Percentiles rank a stretch among this genome's conserved stretches.
Conservation (phyloP, 2,888 invertebrate species). For the Drosophila acutilabella region DNA sequence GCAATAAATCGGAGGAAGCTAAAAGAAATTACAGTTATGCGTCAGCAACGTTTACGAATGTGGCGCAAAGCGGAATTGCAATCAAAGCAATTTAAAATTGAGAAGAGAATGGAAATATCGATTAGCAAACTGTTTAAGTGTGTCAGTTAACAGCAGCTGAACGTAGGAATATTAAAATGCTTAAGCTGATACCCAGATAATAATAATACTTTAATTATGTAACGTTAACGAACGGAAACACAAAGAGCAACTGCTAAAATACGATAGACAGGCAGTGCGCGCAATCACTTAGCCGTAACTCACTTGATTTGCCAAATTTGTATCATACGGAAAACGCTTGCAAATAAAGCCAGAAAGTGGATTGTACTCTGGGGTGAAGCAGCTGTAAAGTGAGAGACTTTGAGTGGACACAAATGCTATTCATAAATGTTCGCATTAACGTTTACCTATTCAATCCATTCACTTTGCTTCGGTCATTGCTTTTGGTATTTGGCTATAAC, state of each 20-base stretch:
- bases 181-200: too few relatives aligned
- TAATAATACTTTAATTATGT: background rate
- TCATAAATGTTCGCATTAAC: slow-evolving; percentile 38
- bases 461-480: slow-evolving; percentile 10
- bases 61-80: background rate
- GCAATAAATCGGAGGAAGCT: slow-evolving; percentile 37
- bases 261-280: too few relatives aligned
- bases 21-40: slow-evolving; percentile 4
- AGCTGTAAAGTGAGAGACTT: background rate
- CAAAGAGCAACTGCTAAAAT: background rate
- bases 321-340: too few relatives aligned
- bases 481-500: slow-evolving; percentile 37
- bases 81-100: background rate
- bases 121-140: too few relatives aligned
- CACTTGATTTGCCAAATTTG: background rate
- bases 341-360: background rate
- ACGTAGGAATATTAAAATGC: too few relatives aligned
- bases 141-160: too few relatives aligned
- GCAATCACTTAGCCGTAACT: background rate
- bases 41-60: slow-evolving; percentile 19
- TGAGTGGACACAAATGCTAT: slow-evolving; percentile 16
- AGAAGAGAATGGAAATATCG: background rate
- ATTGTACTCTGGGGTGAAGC: background rate
- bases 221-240: slow-evolving; percentile 2
- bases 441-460: slow-evolving; percentile 11